A percentile compares a stretch with the other conserved stretches of the same genome.
Evolutionary conservation across 2,113 vertebrate species (phyloP).

Genomic region (Quiscalus mexicanus): DNA sequence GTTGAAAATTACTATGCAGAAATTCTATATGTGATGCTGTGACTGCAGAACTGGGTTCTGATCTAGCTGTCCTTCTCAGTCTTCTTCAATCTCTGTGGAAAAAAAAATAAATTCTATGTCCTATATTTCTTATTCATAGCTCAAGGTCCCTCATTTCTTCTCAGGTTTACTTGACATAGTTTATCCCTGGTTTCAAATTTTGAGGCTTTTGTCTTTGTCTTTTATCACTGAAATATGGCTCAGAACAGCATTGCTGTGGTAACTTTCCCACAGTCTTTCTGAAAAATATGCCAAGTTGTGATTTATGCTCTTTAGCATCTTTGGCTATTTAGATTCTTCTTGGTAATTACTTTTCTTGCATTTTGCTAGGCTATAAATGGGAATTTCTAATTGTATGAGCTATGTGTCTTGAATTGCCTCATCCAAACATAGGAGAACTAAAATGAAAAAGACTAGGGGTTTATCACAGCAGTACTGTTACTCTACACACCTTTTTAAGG

Average conservation of each 20-base stretch:
- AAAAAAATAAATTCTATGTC: neutral
- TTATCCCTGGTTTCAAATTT: neutral
- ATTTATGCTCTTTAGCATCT: neutral
- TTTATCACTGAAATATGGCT: neutral
- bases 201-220: neutral
- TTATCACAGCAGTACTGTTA: neutral
- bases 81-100: neutral
- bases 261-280: neutral
- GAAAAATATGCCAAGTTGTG: neutral
- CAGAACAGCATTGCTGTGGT: neutral
- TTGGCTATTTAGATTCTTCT: neutral
- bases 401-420: neutral
- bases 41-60: neutral
- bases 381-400: neutral
- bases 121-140: neutral
- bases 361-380: neutral
- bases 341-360: neutral
- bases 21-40: neutral
- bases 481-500: neutral
- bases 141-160: neutral
- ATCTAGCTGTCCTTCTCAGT: neutral
- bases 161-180: neutral
- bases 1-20: neutral
- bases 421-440: neutral
- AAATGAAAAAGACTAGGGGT: neutral